A percentile compares a stretch with the other conserved stretches of the same genome.
Evolutionary conservation across 2,888 invertebrate species (phyloP).

Genomic region (Ditula angustiorana): DNA sequence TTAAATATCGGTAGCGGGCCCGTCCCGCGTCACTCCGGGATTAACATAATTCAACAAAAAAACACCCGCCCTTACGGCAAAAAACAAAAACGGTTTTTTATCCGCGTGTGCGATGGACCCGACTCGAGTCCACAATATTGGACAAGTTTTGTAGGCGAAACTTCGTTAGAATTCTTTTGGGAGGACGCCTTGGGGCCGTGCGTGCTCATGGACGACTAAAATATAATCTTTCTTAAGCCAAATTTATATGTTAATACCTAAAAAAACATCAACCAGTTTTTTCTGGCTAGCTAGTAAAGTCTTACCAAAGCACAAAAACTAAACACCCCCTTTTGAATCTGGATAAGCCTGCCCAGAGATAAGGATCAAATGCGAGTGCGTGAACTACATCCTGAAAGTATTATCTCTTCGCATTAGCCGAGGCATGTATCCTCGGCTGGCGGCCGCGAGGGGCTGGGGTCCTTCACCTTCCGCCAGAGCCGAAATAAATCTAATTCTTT

Average conservation of each 20-base stretch:
- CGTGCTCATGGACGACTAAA: conserved; percentile 6
- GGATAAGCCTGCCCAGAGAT: background rate
- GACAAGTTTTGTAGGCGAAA: conserved; percentile 61
- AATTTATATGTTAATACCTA: too few species aligned
- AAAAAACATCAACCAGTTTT: background rate
- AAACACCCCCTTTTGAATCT: background rate
- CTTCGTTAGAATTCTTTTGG: conserved; percentile 28
- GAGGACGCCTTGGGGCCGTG: conserved; percentile 14
- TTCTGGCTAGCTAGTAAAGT: background rate
- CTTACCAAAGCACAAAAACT: background rate
- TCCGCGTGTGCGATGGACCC: conserved; percentile 62
- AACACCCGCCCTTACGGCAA: conserved; percentile 64
- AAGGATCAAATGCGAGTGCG: conserved; percentile 14
- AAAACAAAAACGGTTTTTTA: conserved; percentile 71
- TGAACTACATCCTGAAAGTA: conserved; percentile 20
- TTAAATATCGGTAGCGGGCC: conserved; percentile 77
- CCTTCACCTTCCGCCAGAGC: conserved; percentile 79
- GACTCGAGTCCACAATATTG: conserved; percentile 70
- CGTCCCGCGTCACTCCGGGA: conserved; percentile 70
- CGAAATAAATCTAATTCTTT: conserved; percentile 83
- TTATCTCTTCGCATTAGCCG: conserved; percentile 47
- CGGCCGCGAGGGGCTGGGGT: conserved; percentile 72
- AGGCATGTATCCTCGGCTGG: conserved; percentile 53
- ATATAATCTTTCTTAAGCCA: too few species aligned
- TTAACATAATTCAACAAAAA: conserved; percentile 83